Evolutionary conservation across 1,140 invertebrate genomes (phyloP).

Genomic region (Cephus cinctus): DNA sequence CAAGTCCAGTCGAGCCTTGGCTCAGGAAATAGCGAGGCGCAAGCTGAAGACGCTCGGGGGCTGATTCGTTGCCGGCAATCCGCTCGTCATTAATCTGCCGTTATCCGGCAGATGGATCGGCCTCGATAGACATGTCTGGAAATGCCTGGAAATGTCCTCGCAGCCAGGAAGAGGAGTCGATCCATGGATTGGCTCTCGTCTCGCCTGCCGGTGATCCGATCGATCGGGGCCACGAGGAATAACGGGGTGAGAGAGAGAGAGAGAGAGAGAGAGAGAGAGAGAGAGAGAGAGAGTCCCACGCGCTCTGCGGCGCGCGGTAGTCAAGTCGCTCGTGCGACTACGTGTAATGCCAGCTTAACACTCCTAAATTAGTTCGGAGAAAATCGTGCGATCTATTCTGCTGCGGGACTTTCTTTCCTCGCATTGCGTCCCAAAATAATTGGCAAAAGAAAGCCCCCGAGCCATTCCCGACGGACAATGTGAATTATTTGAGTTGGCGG

Average conservation of each 20-base stretch:
- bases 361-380: slow-evolving; percentile 53
- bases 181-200: no score
- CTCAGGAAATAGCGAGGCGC: slow-evolving; percentile 1
- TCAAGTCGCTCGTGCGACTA: no score
- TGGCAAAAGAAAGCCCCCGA: slow-evolving; percentile 53
- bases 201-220: no score
- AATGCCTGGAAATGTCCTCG: no score
- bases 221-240: no score
- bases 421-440: slow-evolving; percentile 53
- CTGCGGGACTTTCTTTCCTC: slow-evolving; percentile 50
- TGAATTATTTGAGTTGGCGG: slow-evolving; percentile 56
- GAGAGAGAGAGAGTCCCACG: no score
- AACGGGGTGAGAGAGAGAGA: no score
- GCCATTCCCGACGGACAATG: slow-evolving; percentile 55
- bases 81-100: background rate
- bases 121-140: no score
- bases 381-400: slow-evolving; percentile 54
- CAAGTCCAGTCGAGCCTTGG: background rate
- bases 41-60: background rate
- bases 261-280: no score
- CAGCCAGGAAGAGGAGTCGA: no score
- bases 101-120: background rate
- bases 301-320: no score
- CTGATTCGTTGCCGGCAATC: background rate
- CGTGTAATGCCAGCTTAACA: no score